Evolutionary conservation across 2,113 vertebrate genomes (phyloP).

Genomic region (Bettongia penicillata): DNA sequence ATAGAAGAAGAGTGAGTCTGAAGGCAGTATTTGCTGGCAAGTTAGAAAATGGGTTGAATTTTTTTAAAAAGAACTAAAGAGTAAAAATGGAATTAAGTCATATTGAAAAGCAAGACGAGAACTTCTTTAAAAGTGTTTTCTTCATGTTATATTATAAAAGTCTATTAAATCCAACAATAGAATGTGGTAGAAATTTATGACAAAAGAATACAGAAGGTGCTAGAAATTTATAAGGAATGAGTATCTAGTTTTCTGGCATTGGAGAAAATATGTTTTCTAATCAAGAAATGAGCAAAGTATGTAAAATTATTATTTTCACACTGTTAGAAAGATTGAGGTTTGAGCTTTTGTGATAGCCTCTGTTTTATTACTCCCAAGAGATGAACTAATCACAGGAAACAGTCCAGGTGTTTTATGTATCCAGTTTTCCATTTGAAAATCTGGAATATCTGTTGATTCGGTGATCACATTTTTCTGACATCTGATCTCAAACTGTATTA

Average conservation of each 20-base stretch:
- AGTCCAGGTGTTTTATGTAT: neutral
- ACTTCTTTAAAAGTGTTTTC: neutral
- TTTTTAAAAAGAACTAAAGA: slow-evolving; percentile 62
- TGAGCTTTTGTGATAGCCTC: neutral
- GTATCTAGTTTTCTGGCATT: neutral
- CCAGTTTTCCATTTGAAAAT: neutral
- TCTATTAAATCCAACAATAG: slow-evolving; percentile 51
- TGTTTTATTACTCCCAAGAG: neutral
- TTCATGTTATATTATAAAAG: slow-evolving; percentile 38
- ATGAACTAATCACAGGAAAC: neutral
- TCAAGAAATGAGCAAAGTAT: slow-evolving; percentile 3
- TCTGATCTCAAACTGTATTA: neutral
- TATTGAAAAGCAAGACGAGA: slow-evolving; percentile 66
- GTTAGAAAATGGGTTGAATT: slow-evolving; percentile 66
- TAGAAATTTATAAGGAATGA: slow-evolving; percentile 29
- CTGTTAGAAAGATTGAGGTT: neutral
- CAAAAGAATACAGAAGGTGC: slow-evolving; percentile 19
- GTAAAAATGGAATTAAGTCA: slow-evolving; percentile 67
- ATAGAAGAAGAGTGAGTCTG: slow-evolving; percentile 63
- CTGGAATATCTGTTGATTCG: neutral
- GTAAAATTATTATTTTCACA: neutral
- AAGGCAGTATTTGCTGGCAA: slow-evolving; percentile 62
- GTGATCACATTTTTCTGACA: neutral
- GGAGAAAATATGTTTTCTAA: neutral
- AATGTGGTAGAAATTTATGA: slow-evolving; percentile 47